These are phyloP conservation scores for Nephila pilipes DNA, from an alignment of 1,140 invertebrate genomes.

Conservation along the genomic window DNA sequence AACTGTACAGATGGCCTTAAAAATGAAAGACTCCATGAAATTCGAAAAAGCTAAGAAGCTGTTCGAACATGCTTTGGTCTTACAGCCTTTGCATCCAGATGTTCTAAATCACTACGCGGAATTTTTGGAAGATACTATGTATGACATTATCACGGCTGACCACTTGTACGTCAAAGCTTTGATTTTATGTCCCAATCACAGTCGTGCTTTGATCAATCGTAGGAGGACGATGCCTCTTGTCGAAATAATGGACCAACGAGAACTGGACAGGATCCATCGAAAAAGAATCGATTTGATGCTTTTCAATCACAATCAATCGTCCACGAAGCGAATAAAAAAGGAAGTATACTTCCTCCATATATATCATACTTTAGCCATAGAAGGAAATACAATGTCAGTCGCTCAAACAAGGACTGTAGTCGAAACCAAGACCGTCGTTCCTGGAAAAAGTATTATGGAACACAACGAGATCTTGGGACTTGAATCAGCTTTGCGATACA, in stretches of 20 bases:
- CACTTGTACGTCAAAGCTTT: slow-evolving; percentile 92
- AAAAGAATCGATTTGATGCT: slow-evolving; percentile 91
- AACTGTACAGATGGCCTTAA: slow-evolving; percentile 90
- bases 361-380: slow-evolving; percentile 97
- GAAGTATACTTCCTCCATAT: slow-evolving; percentile 97
- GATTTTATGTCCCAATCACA: slow-evolving; percentile 90
- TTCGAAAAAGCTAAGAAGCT: slow-evolving; percentile 92
- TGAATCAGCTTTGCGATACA: slow-evolving; percentile 96
- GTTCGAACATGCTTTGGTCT: slow-evolving; percentile 93
- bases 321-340: slow-evolving; percentile 92
- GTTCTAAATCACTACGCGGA: slow-evolving; percentile 96
- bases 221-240: slow-evolving; percentile 93
- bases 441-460: slow-evolving; percentile 96
- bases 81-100: slow-evolving; percentile 95
- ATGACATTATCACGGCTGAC: slow-evolving; percentile 94
- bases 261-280: slow-evolving; percentile 90
- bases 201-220: slow-evolving; percentile 89
- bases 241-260: slow-evolving; percentile 91
- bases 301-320: slow-evolving; percentile 89
- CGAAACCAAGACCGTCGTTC: slow-evolving; percentile 94
- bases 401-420: slow-evolving; percentile 94
- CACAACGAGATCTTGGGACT: slow-evolving; percentile 98
- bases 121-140: slow-evolving; percentile 92
- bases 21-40: slow-evolving; percentile 91
- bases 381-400: slow-evolving; percentile 97